Evolutionary conservation across 2,888 invertebrate species (phyloP), one percentile per base, ranked within the genome.

Genomic region (Cantharis rufa): DNA sequence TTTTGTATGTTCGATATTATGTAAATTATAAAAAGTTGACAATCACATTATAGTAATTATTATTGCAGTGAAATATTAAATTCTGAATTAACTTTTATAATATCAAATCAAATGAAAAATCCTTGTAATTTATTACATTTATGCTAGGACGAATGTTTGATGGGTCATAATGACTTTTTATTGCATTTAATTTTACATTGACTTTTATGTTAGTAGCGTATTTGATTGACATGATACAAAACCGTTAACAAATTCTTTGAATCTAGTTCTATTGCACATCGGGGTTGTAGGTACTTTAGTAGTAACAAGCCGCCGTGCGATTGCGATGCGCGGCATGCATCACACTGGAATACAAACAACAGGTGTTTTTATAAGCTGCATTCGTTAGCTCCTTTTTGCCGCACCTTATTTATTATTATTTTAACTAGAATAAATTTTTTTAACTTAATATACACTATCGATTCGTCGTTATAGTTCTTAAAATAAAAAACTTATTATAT

Each of bases 301-400:
- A 80, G 80, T 83, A 83, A 82, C 83, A 83, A 83, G 83, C 82
- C 83, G 83, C 82, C 82, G 81, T 82, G 82, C 82, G 83, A 83
- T 84, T 84, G 83, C 84, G 81, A 84, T 84, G 81, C 84, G 80
- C 81, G 82, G 83, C 84, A 84, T 84, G 84, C 82, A 83, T 81
- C 78, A 78, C 75, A 81, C 78, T 81, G 80, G 81, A 82, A 81
- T 81, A 80, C 81, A 81, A 82, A 84, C 84, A 84, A 84, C 84
- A 84, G 84, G 83, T 84, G 84, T 84, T 84, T 84, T 84, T 83
- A 81, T 82, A 82, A 79, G 80, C 81, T 79, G 81, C 82, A 80
- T 82, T 84, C 82, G 84, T 84, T 83, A 83, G 79, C 79, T 78
- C 81, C 24, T 82, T 82, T 83, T 82, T 80, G 76, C 77, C 76